phyloP scores from a whole-genome alignment of 2,888 invertebrate species.

The Frankliniella intonsa region DNA sequence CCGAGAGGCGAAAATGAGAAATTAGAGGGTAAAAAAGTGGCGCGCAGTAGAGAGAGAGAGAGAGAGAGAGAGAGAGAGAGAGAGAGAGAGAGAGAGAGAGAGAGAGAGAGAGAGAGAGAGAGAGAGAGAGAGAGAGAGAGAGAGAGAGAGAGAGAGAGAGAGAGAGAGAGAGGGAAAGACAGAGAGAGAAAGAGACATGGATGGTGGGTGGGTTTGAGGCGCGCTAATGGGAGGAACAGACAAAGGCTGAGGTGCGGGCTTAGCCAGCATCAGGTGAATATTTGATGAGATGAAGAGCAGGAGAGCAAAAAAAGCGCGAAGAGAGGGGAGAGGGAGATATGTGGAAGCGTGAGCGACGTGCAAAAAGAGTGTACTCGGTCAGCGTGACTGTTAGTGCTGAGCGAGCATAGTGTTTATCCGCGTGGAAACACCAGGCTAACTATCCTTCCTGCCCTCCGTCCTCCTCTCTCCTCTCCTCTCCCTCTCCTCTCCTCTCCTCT shows the following conservation, averaged over 20 bases:
- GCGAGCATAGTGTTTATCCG: no score
- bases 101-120: neutral
- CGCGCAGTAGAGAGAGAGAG: neutral
- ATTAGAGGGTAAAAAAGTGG: no score
- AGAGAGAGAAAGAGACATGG: neutral
- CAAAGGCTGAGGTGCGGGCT: no score
- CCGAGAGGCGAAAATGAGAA: no score
- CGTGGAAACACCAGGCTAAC: no score
- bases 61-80: neutral
- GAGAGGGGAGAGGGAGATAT: neutral
- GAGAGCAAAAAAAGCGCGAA: neutral
- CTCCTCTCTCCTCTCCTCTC: no score
- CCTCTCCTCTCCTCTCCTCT: no score
- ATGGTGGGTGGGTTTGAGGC: neutral
- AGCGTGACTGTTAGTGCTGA: no score
- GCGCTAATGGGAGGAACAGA: no score
- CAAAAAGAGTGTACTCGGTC: no score
- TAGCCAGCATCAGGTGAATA: neutral
- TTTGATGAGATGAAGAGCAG: neutral
- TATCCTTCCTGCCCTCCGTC: no score
- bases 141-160: constrained; percentile 14
- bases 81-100: neutral
- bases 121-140: neutral
- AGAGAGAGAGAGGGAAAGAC: constrained; percentile 8
- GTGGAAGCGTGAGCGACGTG: neutral